Conservation (phyloP, 2,888 invertebrate genomes). For the Crioceris asparagi region DNA sequence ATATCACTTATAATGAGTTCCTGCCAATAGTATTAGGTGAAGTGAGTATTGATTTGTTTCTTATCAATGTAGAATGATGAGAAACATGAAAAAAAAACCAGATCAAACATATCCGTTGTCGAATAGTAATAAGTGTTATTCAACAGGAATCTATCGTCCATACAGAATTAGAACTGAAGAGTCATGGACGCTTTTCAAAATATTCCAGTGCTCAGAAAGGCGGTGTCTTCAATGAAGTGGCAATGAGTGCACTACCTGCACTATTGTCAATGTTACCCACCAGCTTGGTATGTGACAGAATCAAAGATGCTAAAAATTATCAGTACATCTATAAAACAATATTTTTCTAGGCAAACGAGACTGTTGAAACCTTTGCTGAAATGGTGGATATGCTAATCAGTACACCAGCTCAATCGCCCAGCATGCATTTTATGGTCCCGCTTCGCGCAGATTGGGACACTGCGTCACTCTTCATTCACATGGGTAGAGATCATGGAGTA, state of each 20-base stretch:
- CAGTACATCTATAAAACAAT: not conserved
- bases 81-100: not conserved
- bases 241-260: conserved; percentile 60
- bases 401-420: conserved; percentile 53
- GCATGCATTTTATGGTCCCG: conserved; percentile 41
- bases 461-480: conserved; percentile 47
- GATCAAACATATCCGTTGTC: not conserved
- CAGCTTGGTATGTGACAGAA: conserved; percentile 54
- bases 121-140: not conserved
- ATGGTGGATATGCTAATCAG: conserved; percentile 52
- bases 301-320: not conserved
- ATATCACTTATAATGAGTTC: conserved; percentile 76
- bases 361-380: conserved; percentile 39
- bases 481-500: conserved; percentile 71
- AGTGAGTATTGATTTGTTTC: conserved; percentile 37
- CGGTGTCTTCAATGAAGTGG: conserved; percentile 69
- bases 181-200: conserved; percentile 63
- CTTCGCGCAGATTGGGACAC: conserved; percentile 36
- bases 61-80: not conserved
- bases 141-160: conserved; percentile 50
- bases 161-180: conserved; percentile 49
- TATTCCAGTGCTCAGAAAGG: conserved; percentile 74
- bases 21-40: conserved; percentile 66
- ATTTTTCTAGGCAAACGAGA: conserved; percentile 44
- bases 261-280: conserved; percentile 67